Evolutionary conservation across 1,140 invertebrate genomes (phyloP), one percentile per base, ranked within the genome.

Genomic region (Drosophila orosa): DNA sequence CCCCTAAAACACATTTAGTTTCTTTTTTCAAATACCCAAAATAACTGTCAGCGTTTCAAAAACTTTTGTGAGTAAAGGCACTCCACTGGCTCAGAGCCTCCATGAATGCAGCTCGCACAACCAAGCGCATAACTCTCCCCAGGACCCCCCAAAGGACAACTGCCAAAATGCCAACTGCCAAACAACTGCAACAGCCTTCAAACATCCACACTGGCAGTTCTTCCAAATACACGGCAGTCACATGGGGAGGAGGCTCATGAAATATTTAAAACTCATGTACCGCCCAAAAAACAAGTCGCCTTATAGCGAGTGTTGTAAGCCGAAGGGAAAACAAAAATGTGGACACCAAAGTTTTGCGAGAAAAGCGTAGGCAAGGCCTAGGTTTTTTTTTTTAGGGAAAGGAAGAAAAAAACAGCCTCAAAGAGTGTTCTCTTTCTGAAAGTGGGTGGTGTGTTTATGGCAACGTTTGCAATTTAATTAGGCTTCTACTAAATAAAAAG

Each of bases 111-210:
- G 50, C 29, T 22, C 19, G 50, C 31, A 50, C 27, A 19, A 22
- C 6, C 47, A 50, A 9, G 27, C 48, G 24, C 50, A 52, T 52
- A 52, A 52, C 50, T 52, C 50, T 35, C 7, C 13, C 19, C 19
- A 52, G 50, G 50, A n/a, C 48, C 31, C 50, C 47, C 19, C 19
- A 52, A 52, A 52, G 50, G 50, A 52, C 50, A 52, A 52, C 50
- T 52, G 50, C 50, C 50, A 35, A 52, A 52, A 52, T 52, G 50
- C 29, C 50, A 52, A 35, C 50, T 52, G 50, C 50, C 50, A 33
- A 52, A 52, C 29, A 52, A 52, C 50, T 52, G 31, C 50, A 52
- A 35, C 50, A 52, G 50, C 50, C 50, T 52, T 52, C 50, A 52
- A 52, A 52, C 19, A 52, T 52, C 29, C 29, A 33, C 45, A 45